Conservation (phyloP, 2,888 invertebrate species). For the Lithophane ornitopus region DNA sequence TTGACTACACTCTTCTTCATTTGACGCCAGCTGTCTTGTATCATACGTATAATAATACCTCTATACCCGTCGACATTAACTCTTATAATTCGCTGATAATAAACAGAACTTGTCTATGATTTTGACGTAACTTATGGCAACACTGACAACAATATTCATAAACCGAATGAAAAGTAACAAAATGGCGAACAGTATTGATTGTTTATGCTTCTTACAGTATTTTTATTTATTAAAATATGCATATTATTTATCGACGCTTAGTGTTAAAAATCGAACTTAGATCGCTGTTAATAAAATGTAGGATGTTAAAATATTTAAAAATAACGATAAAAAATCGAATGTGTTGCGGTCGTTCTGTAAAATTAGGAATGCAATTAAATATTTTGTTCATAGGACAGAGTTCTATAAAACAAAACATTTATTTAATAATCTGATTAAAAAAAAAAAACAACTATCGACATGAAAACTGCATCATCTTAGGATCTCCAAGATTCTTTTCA, state of each 20-base stretch:
- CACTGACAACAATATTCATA: constrained; percentile 55
- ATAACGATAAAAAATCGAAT: constrained; percentile 57
- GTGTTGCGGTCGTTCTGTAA: constrained; percentile 56
- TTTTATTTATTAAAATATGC: constrained; percentile 69
- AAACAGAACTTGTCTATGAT: constrained; percentile 25
- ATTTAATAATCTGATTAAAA: constrained; percentile 12
- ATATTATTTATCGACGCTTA: constrained; percentile 75
- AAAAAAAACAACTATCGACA: not conserved
- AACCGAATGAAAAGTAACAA: constrained; percentile 39
- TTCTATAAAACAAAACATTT: constrained; percentile 17
- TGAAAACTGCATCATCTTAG: not conserved
- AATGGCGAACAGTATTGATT: constrained; percentile 61
- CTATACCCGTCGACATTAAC: not conserved
- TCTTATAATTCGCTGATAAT: constrained; percentile 1
- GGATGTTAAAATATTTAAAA: constrained; percentile 66
- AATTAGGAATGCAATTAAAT: constrained; percentile 36
- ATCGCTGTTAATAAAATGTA: constrained; percentile 73
- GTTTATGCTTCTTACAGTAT: constrained; percentile 74
- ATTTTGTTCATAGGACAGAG: constrained; percentile 34
- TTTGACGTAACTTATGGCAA: constrained; percentile 39
- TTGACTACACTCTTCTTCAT: not conserved
- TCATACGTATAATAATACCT: constrained; percentile 7
- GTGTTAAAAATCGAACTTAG: constrained; percentile 71
- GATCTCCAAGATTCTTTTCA: not conserved
- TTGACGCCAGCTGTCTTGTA: constrained; percentile 7